Conservation (phyloP, 1,140 invertebrate species). For the Heterodera carotae region DNA sequence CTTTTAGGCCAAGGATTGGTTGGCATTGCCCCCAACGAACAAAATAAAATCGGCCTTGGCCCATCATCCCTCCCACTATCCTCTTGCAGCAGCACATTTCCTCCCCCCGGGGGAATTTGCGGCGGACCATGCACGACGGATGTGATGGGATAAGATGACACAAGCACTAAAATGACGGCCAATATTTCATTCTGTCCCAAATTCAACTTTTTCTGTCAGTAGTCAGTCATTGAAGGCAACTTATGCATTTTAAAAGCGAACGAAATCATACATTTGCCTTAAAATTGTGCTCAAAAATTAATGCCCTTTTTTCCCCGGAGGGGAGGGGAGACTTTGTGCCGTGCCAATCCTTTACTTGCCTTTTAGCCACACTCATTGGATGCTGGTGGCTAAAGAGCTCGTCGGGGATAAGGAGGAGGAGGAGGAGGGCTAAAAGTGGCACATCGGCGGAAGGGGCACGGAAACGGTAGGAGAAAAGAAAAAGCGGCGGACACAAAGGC, state of each 20-base stretch:
- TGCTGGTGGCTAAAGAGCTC: not conserved
- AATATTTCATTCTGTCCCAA: not conserved
- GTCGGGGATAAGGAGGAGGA: not conserved
- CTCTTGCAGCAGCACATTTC: not conserved
- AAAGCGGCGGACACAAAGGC: too few species aligned
- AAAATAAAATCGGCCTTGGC: not conserved
- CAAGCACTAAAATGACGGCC: not conserved
- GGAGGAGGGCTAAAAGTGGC: not conserved
- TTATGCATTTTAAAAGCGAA: not conserved
- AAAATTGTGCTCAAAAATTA: not conserved
- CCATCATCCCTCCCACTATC: not conserved
- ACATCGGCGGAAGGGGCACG: not conserved
- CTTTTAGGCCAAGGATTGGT: not conserved
- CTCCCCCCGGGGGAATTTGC: not conserved
- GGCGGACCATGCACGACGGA: too few species aligned
- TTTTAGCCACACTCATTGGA: not conserved
- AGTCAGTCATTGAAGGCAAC: not conserved
- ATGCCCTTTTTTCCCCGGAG: slow-evolving; percentile 13
- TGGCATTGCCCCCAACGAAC: not conserved
- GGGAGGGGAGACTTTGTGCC: not conserved
- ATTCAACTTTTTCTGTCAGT: not conserved
- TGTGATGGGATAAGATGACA: not conserved
- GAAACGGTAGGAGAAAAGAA: not conserved
- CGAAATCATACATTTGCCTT: too few species aligned
- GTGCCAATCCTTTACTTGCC: not conserved